These are phyloP conservation scores for Monarcha castaneiventris DNA, from an alignment of 2,113 vertebrate genomes.

Conservation along the genomic window DNA sequence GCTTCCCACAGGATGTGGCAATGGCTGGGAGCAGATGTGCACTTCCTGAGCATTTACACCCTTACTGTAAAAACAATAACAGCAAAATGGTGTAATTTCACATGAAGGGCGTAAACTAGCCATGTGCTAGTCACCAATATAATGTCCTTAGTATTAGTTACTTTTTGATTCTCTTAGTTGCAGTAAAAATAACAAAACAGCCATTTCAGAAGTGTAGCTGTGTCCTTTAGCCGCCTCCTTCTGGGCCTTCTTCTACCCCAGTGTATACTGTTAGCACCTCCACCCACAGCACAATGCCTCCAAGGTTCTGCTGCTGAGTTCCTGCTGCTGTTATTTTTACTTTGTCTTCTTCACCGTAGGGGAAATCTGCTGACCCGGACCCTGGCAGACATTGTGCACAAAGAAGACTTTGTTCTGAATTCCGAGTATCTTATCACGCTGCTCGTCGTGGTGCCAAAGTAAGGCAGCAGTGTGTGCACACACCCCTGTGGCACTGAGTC, in stretches of 20 bases:
- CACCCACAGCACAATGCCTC: not conserved
- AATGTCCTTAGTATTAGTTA: not conserved
- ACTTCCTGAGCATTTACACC: not conserved
- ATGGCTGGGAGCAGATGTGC: not conserved
- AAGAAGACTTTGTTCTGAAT: slow-evolving; percentile 89
- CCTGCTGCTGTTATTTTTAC: not conserved
- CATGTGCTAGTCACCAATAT: not conserved
- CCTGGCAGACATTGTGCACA: slow-evolving; percentile 83
- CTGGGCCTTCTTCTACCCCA: not conserved
- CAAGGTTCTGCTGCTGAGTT: not conserved
- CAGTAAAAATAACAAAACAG: not conserved
- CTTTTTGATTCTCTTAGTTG: not conserved
- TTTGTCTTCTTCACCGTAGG: slow-evolving; percentile 58
- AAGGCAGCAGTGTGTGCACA: slow-evolving; percentile 1
- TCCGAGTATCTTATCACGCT: slow-evolving; percentile 94
- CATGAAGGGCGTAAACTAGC: not conserved
- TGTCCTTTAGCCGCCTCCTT: not conserved
- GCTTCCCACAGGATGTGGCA: accelerated
- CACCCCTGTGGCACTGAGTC: not conserved
- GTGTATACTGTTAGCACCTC: too few species aligned
- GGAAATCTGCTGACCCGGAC: slow-evolving; percentile 85
- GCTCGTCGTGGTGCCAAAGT: slow-evolving; percentile 91
- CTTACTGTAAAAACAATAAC: not conserved
- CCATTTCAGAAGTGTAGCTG: not conserved
- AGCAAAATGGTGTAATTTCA: not conserved